These are phyloP conservation scores for Drosophila kepulauana DNA, from an alignment of 1,140 invertebrate genomes.

Conservation along the genomic window DNA sequence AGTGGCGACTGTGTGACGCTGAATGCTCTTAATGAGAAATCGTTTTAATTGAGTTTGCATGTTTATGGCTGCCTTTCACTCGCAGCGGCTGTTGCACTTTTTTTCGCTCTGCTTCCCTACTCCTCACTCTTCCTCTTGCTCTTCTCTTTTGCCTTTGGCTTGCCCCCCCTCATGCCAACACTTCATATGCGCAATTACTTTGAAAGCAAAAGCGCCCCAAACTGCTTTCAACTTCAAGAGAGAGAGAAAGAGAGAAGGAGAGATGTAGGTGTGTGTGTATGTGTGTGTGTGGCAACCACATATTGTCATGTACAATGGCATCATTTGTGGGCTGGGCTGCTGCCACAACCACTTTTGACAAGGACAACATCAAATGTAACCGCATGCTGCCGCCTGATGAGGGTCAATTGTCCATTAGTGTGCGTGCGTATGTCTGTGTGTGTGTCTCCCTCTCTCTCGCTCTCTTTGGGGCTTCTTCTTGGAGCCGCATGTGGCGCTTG, in stretches of 20 bases:
- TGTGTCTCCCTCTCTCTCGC: neutral
- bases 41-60: slow-evolving; percentile 85
- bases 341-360: slow-evolving; percentile 47
- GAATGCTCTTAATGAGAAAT: slow-evolving; percentile 84
- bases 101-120: neutral
- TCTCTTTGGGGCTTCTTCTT: slow-evolving; percentile 27
- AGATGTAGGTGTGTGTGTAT: neutral
- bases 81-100: slow-evolving; percentile 39
- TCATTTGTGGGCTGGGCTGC: slow-evolving; percentile 67
- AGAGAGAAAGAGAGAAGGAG: too few relatives aligned
- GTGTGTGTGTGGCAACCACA: slow-evolving; percentile 52
- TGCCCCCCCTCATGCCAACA: neutral
- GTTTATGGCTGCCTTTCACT: slow-evolving; percentile 80
- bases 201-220: slow-evolving; percentile 42
- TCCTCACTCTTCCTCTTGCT: neutral
- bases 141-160: too few relatives aligned
- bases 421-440: slow-evolving; percentile 28
- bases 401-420: slow-evolving; percentile 82
- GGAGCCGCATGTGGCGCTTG: slow-evolving; percentile 53
- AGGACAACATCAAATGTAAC: slow-evolving; percentile 75
- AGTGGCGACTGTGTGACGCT: slow-evolving; percentile 59
- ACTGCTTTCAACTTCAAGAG: slow-evolving; percentile 18
- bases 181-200: slow-evolving; percentile 54
- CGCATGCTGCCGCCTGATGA: slow-evolving; percentile 77
- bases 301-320: slow-evolving; percentile 82